Evolutionary conservation across 2,797 vertebrate species (phyloP), one percentile per base, ranked within the genome.

Genomic region (Cyprinodon diabolis): DNA sequence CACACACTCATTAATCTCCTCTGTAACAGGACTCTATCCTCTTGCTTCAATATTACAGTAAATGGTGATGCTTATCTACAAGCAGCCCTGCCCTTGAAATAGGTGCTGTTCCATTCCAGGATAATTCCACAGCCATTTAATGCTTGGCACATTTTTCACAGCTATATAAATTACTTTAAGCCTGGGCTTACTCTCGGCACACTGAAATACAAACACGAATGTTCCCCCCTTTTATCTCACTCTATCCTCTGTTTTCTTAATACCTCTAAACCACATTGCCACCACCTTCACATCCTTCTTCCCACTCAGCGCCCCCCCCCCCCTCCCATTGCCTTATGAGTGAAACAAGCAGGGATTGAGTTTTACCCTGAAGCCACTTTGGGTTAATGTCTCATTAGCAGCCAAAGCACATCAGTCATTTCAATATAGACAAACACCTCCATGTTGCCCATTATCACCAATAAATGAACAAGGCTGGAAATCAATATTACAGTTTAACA

Each of bases 21-120:
- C 79, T 85, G 91, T 93, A 92, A 93, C 92, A 90, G 87, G 86
- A 94, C 86, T 94, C 90, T 89, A 92, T 92, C 87, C 87, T 91
- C 88, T 79, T 73, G 90, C 92, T 92, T 78, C 92, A 87, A 91
- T 91, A 92, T 94, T 94, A 93, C 91, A 93, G 92, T 92, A 94
- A 95, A 94, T 92, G 88, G 86, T 85, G 92, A 93, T 90, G 89
- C 89, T 92, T 92, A 93, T 94, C 92, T 92, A 86, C 73, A 90
- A 90, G 91, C 90, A 88, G 86, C 25, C 74, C 91, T 94, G 93
- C 86, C 93, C 90, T 91, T 93, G 91, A 91, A 93, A 93, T 89
- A 88, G 92, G 85, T 91, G 88, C 90, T 76, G 82, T 89, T 93
- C 89, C 86, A 88, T 92, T 90, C 84, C 91, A 76, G 45, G 92